Evolutionary conservation across 2,113 vertebrate genomes (phyloP).

Genomic region (Alosa alosa): DNA sequence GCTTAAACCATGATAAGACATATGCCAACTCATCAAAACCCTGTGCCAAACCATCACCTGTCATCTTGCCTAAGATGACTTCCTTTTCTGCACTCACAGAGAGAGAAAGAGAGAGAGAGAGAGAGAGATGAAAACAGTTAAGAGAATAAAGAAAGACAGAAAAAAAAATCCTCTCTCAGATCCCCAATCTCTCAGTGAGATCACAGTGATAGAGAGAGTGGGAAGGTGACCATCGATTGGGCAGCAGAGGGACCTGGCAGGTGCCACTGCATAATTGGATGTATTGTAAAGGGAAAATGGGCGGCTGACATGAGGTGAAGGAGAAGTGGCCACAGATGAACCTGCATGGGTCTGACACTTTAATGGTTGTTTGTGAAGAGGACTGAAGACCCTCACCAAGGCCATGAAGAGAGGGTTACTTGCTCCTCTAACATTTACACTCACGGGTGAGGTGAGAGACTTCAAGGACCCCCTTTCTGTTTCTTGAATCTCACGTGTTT

Average conservation of each 20-base stretch:
- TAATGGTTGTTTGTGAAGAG: neutral
- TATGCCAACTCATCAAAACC: neutral
- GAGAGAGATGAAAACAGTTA: neutral
- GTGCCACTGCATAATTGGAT: neutral
- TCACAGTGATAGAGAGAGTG: neutral
- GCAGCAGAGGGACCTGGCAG: neutral
- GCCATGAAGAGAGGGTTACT: neutral
- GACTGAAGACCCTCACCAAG: neutral
- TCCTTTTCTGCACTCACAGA: neutral
- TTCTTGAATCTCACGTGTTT: no score
- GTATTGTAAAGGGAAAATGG: neutral
- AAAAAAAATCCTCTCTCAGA: neutral
- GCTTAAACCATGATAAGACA: constrained; percentile 1
- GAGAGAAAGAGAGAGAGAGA: neutral
- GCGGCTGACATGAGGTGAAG: neutral
- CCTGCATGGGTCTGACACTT: neutral
- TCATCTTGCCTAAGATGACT: neutral
- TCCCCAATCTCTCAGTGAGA: neutral
- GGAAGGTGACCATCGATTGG: neutral
- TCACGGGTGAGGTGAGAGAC: neutral
- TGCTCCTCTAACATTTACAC: no score
- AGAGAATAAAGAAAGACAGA: no score
- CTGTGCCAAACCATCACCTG: neutral
- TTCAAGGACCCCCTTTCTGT: neutral
- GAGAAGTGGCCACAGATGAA: neutral